These are phyloP conservation scores for Siniperca chuatsi DNA, from an alignment of 2,113 vertebrate genomes.

Conservation along the genomic window DNA sequence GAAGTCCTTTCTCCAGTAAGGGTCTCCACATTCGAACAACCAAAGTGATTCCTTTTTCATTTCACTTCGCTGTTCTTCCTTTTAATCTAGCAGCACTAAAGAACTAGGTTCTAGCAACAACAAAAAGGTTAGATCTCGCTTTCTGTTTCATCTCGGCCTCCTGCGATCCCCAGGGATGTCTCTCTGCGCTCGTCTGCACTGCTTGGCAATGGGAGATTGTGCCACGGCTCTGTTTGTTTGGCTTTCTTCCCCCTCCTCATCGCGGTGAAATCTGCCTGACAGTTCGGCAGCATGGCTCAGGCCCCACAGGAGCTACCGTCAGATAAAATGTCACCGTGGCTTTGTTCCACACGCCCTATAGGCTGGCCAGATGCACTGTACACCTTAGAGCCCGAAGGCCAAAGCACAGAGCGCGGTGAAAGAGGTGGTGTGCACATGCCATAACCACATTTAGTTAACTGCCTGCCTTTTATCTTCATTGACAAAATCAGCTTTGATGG, in stretches of 20 bases:
- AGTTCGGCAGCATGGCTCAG: slow-evolving; percentile 74
- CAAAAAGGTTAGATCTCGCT: slow-evolving; percentile 81
- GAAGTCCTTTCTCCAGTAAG: slow-evolving; percentile 53
- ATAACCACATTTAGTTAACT: slow-evolving; percentile 4
- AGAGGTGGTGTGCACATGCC: slow-evolving; percentile 17
- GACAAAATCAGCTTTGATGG: slow-evolving; percentile 57
- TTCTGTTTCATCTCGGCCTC: slow-evolving; percentile 83
- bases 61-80: slow-evolving; percentile 66
- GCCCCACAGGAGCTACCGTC: slow-evolving; percentile 79
- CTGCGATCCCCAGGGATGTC: slow-evolving; percentile 71
- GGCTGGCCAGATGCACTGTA: slow-evolving; percentile 66
- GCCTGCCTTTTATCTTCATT: slow-evolving; percentile 48
- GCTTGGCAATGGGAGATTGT: slow-evolving; percentile 77
- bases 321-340: slow-evolving; percentile 83
- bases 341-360: slow-evolving; percentile 80
- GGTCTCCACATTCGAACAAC: slow-evolving; percentile 55
- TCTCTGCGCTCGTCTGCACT: slow-evolving; percentile 65
- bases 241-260: slow-evolving; percentile 74
- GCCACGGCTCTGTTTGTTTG: slow-evolving; percentile 82
- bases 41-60: slow-evolving; percentile 69
- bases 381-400: slow-evolving; percentile 72
- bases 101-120: slow-evolving; percentile 75
- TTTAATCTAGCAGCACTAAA: slow-evolving; percentile 82
- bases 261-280: slow-evolving; percentile 82
- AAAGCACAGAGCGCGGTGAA: slow-evolving; percentile 21